A percentile compares a stretch with the other conserved stretches of the same genome.
Conservation (phyloP, 2,888 invertebrate genomes). For the Baccha elongata region DNA sequence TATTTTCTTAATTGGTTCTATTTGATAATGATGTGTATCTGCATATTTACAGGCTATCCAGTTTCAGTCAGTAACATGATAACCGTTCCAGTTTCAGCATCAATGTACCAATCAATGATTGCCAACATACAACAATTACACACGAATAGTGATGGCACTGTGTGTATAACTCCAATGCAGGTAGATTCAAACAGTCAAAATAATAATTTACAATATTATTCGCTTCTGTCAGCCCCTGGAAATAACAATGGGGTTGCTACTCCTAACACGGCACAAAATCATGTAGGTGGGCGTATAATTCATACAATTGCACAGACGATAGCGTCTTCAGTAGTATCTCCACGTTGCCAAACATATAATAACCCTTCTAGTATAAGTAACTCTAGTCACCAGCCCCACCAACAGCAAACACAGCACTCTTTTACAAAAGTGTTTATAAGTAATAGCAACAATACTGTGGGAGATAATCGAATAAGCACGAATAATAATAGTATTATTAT, state of each 20-base stretch:
- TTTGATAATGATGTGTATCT: neutral
- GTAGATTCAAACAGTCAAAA: constrained; percentile 83
- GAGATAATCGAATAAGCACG: constrained; percentile 64
- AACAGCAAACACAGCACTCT: constrained; percentile 68
- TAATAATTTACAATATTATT: constrained; percentile 75
- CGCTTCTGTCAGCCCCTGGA: constrained; percentile 59
- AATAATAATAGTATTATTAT: constrained; percentile 73
- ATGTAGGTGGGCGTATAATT: constrained; percentile 69
- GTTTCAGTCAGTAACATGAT: constrained; percentile 96
- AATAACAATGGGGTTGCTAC: constrained; percentile 58
- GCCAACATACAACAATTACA: constrained; percentile 92
- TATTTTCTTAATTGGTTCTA: no score
- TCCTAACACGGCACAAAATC: constrained; percentile 37
- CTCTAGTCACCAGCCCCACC: constrained; percentile 77
- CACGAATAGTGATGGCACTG: constrained; percentile 89
- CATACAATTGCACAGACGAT: constrained; percentile 66
- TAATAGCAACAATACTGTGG: constrained; percentile 75
- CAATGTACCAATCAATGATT: constrained; percentile 98
- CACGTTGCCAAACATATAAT: constrained; percentile 78
- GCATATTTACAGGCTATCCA: constrained; percentile 83
- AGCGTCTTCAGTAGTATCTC: constrained; percentile 66
- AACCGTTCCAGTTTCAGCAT: constrained; percentile 96
- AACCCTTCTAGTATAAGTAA: constrained; percentile 76
- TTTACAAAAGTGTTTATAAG: constrained; percentile 75
- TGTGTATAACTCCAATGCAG: constrained; percentile 93